These are phyloP conservation scores for Anguilla obscura DNA, from an alignment of 2,797 vertebrate species.

Conservation along the genomic window DNA sequence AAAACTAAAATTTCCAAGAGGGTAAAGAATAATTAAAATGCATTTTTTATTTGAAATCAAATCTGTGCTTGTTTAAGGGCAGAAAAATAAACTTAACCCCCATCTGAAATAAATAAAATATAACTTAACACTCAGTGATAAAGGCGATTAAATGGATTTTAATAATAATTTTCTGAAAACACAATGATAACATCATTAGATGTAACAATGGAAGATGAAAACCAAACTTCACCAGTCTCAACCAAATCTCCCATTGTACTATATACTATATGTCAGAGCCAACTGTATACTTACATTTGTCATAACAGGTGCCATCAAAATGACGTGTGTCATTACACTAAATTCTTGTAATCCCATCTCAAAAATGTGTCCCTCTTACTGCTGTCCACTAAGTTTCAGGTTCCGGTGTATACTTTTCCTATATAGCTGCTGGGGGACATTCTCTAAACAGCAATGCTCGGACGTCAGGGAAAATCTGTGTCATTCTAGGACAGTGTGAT, in stretches of 20 bases:
- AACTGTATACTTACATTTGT: not conserved
- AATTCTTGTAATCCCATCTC: not conserved
- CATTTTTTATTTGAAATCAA: not conserved
- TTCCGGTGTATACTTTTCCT: constrained; percentile 7
- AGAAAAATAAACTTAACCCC: not conserved
- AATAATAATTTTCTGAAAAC: not conserved
- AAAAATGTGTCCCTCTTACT: not conserved
- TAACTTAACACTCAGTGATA: not conserved
- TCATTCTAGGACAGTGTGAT: not conserved
- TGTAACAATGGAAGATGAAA: not conserved
- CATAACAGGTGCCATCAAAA: not conserved
- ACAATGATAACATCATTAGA: not conserved
- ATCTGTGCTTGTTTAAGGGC: not conserved
- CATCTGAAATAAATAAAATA: not conserved
- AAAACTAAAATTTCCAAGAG: not conserved
- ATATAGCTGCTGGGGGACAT: not conserved
- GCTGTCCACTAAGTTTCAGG: constrained; percentile 8
- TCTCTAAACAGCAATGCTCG: not conserved
- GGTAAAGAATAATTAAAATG: not conserved
- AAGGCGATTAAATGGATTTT: not conserved
- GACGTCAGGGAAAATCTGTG: not conserved
- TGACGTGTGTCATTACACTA: not conserved
- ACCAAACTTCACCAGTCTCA: not conserved
- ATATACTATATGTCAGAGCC: not conserved
- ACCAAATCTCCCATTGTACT: not conserved